Conservation (phyloP, 2,113 vertebrate species). For the Murina feae region DNA sequence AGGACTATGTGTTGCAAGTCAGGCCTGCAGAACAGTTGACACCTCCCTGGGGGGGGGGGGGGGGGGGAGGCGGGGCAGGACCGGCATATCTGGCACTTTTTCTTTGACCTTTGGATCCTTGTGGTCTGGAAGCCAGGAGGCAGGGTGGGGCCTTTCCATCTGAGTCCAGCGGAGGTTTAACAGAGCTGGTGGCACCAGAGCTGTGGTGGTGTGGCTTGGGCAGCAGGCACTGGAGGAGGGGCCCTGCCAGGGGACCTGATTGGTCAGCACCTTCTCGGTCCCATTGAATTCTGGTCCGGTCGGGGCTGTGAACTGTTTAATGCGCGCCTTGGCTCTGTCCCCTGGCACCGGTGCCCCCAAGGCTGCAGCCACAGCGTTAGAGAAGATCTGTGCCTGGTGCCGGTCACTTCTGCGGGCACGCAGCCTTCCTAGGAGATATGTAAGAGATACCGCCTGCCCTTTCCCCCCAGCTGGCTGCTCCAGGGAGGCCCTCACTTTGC, state of each 20-base stretch:
- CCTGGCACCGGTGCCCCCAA: neutral
- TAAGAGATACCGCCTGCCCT: neutral
- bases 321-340: constrained; percentile 19
- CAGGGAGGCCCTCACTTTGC: neutral
- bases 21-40: neutral
- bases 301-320: neutral
- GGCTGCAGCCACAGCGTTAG: neutral
- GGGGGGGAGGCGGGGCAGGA: neutral
- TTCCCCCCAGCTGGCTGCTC: neutral
- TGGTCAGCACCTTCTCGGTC: constrained; percentile 19
- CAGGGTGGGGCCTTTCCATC: neutral
- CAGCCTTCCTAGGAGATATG: neutral
- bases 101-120: constrained; percentile 23
- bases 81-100: neutral
- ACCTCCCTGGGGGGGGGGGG: neutral
- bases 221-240: neutral
- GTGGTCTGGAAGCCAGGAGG: neutral
- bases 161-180: neutral
- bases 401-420: neutral
- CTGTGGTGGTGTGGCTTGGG: neutral
- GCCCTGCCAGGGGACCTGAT: neutral
- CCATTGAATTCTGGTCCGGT: neutral
- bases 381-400: neutral
- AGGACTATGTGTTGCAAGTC: neutral
- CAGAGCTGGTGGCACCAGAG: neutral